A percentile compares a stretch with the other conserved stretches of the same genome.
phyloP scores from a whole-genome alignment of 2,113 vertebrate species.

The Phasianus colchicus region DNA sequence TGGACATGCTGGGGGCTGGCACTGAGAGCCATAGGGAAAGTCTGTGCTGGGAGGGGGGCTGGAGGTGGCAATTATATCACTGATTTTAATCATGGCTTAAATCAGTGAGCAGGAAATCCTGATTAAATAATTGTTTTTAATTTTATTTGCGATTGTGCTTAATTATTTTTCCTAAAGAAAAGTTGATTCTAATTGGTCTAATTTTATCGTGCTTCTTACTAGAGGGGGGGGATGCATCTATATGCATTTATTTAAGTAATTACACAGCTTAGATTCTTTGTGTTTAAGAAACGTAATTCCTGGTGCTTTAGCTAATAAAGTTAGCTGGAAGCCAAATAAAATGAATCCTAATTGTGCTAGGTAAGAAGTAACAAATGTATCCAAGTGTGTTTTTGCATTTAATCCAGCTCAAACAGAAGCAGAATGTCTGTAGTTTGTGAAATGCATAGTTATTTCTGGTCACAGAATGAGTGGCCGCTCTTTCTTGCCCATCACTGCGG shows the following conservation, averaged over 20 bases:
- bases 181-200: conserved; percentile 69
- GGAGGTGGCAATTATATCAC: conserved; percentile 47
- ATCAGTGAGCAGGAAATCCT: conserved; percentile 68
- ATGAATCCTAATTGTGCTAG: background rate
- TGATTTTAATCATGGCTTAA: conserved; percentile 67
- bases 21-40: accelerated
- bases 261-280: background rate
- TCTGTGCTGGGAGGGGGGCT: background rate
- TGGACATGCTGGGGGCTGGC: background rate
- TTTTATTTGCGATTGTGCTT: conserved; percentile 68
- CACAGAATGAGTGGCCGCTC: background rate
- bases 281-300: conserved; percentile 36
- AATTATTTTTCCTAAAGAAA: conserved; percentile 72
- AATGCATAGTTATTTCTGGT: background rate
- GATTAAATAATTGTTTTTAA: conserved; percentile 73
- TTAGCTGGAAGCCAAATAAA: background rate
- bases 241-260: conserved; percentile 35
- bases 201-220: conserved; percentile 49
- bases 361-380: conserved; percentile 19
- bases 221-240: background rate
- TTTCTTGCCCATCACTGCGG: background rate
- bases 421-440: background rate
- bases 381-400: background rate
- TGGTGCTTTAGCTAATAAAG: background rate
- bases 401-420: background rate